Evolutionary conservation across 64 coral and sea anemone species (phyloP), one percentile per base, ranked within the genome.

Genomic region (Montipora efflorescens): DNA sequence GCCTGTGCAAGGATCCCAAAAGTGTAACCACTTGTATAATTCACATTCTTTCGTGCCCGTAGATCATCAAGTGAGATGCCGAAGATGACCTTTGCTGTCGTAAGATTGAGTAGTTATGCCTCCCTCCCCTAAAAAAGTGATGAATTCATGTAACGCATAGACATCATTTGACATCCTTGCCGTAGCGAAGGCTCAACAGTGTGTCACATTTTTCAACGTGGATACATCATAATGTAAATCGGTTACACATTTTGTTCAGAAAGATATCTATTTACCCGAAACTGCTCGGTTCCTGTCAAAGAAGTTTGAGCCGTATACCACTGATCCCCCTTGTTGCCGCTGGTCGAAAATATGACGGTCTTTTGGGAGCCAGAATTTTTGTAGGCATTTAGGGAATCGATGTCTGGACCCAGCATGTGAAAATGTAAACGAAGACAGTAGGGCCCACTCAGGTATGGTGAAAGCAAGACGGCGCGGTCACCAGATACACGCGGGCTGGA

Each of bases 261-360:
- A 15, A 12, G 5, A 47, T 0, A 13, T 47, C 36, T 19, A 49
- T 47, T 85, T 36, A 85, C 82, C 82, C 67, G 36, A 70, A 85
- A 85, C 18, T 85, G 62, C 62, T 69, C 82, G 14, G 61, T 5
- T 48, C 82, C 82, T 7, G 82, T 85, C 44, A 85, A 22, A 16
- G 82, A 85, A 4, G 36, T 20, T 14, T 85, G 61, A 15, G 16
- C 61, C 18, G 11, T 11, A 22, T 85, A 85, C 82, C 82, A 85
- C 82, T 20, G 61, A 49, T 85, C 82, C 20, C 82, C 82, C 69
- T 69, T 43, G 45, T 85, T 85, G 46, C 82, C 82, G 45, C 44
- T 70, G 44, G 19, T 23, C 12, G 82, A 69, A 48, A 85, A 85
- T 48, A 85, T 58, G 3, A 18, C 59, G 8, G 61, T 85, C 2